Evolutionary conservation across 1,140 invertebrate genomes (phyloP), one percentile per base, ranked within the genome.

Genomic region (Meloidogyne hapla): DNA sequence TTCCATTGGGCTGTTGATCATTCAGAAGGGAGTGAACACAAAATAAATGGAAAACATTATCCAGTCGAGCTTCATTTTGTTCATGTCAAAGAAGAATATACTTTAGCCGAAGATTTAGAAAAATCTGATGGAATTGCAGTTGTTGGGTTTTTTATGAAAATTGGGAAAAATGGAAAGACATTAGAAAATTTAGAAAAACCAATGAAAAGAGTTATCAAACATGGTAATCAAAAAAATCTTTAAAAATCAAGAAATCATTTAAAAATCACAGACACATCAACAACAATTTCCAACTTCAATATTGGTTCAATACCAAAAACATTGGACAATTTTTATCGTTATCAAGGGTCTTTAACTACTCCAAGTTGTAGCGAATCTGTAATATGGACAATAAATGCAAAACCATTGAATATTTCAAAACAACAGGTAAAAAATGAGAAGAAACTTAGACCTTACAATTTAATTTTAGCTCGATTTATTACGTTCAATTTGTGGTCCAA

Each of bases 301-400:
- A 33, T 33, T 33, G 33, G 33, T 33, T 3, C 33, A 33, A 3
- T 87, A 3, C 85, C 85, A 33, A 38, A 69, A 40, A 73, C 79
- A 68, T 71, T 65, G 9, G 81, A 85, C 48, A 66, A 79, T 25
- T 89, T 86, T 77, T 93, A 92, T 83, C 85, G 92, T 1, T 96
- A 96, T 87, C 89, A 91, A 61, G 94, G 94, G 0, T 95, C 94
- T 4, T 87, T 96, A 42, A 96, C 94, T 0, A 95, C 94, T 3
- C 94, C 94, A 2, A 93, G 93, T 0, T 96, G 94, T 83, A 91
- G 90, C 6, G 94, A 96, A 89, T 90, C 92, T 6, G 94, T 96
- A 3, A 92, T 91, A 1, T 96, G 94, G 94, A 92, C 95, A 23
- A 91, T 95, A 81, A 93, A 94, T 81, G 91, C 91, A 75, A 89